Evolutionary conservation across 2,888 invertebrate species (phyloP).

Genomic region (Globia sparganii): DNA sequence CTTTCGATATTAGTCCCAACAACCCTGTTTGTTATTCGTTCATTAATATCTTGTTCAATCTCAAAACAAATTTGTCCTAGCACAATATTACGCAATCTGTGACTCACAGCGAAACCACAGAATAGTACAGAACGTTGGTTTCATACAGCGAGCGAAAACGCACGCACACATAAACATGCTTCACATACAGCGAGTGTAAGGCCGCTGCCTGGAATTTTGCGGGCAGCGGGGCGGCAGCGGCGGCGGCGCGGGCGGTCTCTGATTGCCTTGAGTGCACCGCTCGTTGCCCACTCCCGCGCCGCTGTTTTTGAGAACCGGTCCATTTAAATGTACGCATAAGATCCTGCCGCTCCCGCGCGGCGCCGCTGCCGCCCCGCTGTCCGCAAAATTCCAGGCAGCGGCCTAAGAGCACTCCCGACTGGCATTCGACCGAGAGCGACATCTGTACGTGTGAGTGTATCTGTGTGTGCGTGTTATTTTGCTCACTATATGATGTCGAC

Average conservation of each 20-base stretch:
- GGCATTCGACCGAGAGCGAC: background rate
- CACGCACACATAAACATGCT: background rate
- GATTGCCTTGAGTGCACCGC: no score
- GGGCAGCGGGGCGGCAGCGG: no score
- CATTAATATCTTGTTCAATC: conserved; percentile 26
- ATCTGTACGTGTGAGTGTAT: background rate
- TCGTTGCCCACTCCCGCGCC: no score
- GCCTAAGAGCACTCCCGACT: background rate
- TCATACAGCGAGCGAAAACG: background rate
- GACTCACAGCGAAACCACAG: background rate
- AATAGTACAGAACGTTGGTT: background rate
- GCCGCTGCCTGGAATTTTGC: no score
- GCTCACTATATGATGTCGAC: background rate
- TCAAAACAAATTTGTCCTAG: conserved; percentile 27
- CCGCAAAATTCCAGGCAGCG: no score
- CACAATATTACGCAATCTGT: conserved; percentile 11
- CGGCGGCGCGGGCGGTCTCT: no score
- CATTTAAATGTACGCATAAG: no score
- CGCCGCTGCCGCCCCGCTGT: no score
- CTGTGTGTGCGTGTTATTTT: background rate
- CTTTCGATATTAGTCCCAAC: conserved; percentile 12
- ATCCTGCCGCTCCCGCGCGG: no score
- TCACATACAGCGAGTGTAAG: background rate
- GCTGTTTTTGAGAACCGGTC: no score
- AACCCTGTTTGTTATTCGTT: conserved; percentile 27